Percentiles rank a stretch among this genome's conserved stretches.
Conservation (phyloP, 2,113 vertebrate genomes). For the Fregetta grallaria region DNA sequence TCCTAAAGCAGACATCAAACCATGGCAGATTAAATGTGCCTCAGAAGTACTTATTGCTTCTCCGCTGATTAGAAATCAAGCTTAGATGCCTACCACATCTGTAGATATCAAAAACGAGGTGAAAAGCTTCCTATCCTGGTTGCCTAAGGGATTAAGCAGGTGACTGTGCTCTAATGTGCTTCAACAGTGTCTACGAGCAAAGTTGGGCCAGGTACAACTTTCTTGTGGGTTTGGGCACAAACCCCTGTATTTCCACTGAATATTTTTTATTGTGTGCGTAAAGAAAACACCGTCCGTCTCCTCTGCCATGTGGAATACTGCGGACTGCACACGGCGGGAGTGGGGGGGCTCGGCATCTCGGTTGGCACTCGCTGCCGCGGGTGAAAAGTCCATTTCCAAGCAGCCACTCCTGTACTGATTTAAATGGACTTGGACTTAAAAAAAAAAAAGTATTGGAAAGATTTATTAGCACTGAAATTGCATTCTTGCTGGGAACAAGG, state of each 20-base stretch:
- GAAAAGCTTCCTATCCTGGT: not conserved
- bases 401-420: not conserved
- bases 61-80: not conserved
- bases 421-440: no score
- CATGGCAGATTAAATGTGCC: not conserved
- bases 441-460: not conserved
- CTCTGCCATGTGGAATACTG: not conserved
- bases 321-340: not conserved
- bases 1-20: not conserved
- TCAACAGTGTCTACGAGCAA: accelerated
- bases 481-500: not conserved
- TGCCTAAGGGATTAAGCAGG: not conserved
- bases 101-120: accelerated
- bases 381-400: no score
- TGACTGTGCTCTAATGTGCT: no score
- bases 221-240: not conserved
- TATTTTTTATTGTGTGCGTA: not conserved
- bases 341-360: no score
- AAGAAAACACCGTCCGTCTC: not conserved
- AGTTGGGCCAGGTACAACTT: not conserved
- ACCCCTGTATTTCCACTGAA: not conserved
- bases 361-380: no score
- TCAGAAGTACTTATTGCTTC: not conserved
- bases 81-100: not conserved
- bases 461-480: no score